Conservation (phyloP, 35 echinoderm and acorn worm genomes). For the Ophiothrix spiculata region DNA sequence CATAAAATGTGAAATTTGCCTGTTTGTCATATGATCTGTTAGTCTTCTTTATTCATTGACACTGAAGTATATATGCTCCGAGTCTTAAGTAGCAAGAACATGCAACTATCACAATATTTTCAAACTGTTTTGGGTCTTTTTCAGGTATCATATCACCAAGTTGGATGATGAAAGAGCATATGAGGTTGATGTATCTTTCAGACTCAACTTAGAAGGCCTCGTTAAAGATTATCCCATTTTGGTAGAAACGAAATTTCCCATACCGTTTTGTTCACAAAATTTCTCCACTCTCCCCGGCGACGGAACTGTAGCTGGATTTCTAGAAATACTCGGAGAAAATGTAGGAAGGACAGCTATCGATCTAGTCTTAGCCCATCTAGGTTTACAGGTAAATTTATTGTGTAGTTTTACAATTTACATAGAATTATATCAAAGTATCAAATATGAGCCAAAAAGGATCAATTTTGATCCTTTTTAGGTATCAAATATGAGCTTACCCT, state of each 20-base stretch:
- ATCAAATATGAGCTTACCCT: neutral
- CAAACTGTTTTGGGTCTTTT: neutral
- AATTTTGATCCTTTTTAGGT: neutral
- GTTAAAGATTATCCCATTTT: neutral
- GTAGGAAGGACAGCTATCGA: conserved; percentile 6
- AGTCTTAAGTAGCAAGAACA: neutral
- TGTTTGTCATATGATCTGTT: neutral
- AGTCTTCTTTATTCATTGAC: neutral
- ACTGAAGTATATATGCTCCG: neutral
- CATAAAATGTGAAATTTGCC: neutral
- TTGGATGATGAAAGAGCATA: neutral
- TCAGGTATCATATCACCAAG: neutral
- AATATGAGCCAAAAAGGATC: neutral
- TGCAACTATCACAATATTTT: neutral
- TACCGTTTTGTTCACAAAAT: neutral
- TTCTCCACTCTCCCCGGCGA: conserved; percentile 7
- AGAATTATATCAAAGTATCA: neutral
- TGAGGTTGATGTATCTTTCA: neutral
- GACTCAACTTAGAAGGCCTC: neutral
- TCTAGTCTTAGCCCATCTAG: conserved; percentile 2
- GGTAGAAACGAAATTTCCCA: neutral
- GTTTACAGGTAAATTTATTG: neutral
- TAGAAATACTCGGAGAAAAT: neutral
- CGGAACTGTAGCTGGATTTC: conserved; percentile 17
- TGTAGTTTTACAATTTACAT: too few species aligned